These are phyloP conservation scores for Alligator sinensis DNA, from an alignment of 2,113 vertebrate genomes.

Conservation along the genomic window DNA sequence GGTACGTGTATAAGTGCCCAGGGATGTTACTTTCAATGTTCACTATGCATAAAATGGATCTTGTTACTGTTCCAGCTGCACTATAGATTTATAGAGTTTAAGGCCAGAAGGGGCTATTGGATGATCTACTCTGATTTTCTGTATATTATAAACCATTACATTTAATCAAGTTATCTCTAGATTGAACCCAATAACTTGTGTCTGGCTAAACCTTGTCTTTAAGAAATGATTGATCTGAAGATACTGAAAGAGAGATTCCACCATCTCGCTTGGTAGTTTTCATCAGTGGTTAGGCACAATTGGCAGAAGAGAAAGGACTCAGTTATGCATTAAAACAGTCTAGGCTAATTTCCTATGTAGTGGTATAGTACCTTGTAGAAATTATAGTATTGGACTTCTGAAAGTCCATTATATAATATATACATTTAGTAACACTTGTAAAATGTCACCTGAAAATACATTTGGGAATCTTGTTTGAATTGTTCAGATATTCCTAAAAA, in stretches of 20 bases:
- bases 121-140: constrained; percentile 60
- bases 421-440: accelerated
- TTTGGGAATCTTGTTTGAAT: neutral
- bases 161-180: constrained; percentile 60
- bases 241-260: neutral
- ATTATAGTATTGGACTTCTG: neutral
- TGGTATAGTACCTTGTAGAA: neutral
- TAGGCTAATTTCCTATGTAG: neutral
- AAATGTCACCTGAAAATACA: neutral
- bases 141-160: constrained; percentile 32
- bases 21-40: constrained; percentile 59
- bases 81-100: constrained; percentile 67
- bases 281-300: neutral
- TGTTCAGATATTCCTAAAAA: accelerated
- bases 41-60: constrained; percentile 66
- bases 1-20: neutral
- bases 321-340: neutral
- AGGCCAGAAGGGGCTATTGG: constrained; percentile 57
- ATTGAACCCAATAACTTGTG: constrained; percentile 45
- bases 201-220: constrained; percentile 28
- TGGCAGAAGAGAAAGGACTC: neutral
- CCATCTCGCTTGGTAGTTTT: neutral
- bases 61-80: constrained; percentile 65
- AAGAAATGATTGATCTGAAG: neutral
- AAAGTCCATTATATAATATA: neutral